These are phyloP conservation scores for Dasyornis broadbenti DNA, from an alignment of 2,113 vertebrate species.

Conservation along the genomic window DNA sequence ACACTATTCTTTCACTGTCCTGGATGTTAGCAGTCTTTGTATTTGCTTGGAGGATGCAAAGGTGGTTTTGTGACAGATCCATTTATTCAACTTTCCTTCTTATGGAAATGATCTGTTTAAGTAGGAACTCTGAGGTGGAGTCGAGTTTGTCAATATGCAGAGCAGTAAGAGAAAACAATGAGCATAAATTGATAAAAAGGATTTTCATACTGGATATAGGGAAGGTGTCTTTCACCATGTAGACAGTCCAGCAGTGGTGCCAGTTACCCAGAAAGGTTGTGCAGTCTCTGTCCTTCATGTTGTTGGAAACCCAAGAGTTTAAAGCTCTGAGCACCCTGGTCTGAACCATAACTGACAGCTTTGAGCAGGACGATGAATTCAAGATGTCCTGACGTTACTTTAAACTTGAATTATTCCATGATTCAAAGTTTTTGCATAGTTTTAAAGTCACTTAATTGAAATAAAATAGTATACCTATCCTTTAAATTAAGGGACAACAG, in stretches of 20 bases:
- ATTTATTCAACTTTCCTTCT: not conserved
- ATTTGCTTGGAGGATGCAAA: not conserved
- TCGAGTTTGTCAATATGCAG: not conserved
- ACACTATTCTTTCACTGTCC: accelerated
- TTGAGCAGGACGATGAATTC: not conserved
- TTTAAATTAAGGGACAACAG: not conserved
- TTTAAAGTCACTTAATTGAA: not conserved
- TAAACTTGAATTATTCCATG: not conserved
- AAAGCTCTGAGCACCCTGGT: not conserved
- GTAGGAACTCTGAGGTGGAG: not conserved
- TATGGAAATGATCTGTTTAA: not conserved
- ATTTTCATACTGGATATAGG: not conserved
- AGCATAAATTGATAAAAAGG: not conserved
- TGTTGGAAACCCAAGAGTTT: not conserved
- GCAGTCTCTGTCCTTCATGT: not conserved
- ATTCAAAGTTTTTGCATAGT: not conserved
- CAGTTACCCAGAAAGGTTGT: not conserved
- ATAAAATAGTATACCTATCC: not conserved
- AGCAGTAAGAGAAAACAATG: not conserved
- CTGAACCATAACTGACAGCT: not conserved
- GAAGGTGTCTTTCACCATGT: not conserved
- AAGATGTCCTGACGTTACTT: not conserved
- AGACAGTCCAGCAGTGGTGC: not conserved
- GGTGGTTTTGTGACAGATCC: not conserved
- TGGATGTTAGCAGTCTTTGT: not conserved